A percentile compares a stretch with the other conserved stretches of the same genome.
Evolutionary conservation across 2,113 vertebrate genomes (phyloP).

Genomic region (Podocnemis expansa): DNA sequence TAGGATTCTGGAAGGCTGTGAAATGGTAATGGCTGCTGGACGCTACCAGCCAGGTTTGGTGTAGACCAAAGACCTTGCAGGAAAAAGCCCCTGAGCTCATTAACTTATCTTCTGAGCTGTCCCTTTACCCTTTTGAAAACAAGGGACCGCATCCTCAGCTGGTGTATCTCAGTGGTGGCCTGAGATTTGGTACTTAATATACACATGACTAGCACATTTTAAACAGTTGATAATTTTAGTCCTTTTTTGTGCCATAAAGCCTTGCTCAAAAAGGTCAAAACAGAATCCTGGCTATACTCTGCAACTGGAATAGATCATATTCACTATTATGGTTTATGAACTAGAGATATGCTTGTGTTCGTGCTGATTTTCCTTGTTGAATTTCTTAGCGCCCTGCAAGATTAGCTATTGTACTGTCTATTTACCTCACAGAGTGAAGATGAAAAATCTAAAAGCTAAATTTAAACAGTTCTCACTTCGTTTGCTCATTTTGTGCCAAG

Average conservation of each 20-base stretch:
- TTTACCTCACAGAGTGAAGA: neutral
- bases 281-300: neutral
- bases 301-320: accelerated
- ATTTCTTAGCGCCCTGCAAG: accelerated
- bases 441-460: neutral
- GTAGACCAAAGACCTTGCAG: neutral
- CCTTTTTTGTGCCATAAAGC: neutral
- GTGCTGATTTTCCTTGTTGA: neutral
- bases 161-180: neutral
- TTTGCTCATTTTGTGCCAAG: neutral
- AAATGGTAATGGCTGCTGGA: neutral
- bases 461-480: neutral
- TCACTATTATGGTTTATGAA: neutral
- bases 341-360: neutral
- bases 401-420: neutral
- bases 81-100: accelerated
- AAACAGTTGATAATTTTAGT: neutral
- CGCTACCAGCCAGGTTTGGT: neutral
- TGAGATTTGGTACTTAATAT: accelerated
- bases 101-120: neutral
- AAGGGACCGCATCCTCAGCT: neutral
- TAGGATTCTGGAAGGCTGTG: neutral
- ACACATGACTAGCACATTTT: accelerated
- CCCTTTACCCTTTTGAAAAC: neutral
- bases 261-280: neutral